Conservation (phyloP, 64 coral and sea anemone species). For the Stichodactyla helianthus region DNA sequence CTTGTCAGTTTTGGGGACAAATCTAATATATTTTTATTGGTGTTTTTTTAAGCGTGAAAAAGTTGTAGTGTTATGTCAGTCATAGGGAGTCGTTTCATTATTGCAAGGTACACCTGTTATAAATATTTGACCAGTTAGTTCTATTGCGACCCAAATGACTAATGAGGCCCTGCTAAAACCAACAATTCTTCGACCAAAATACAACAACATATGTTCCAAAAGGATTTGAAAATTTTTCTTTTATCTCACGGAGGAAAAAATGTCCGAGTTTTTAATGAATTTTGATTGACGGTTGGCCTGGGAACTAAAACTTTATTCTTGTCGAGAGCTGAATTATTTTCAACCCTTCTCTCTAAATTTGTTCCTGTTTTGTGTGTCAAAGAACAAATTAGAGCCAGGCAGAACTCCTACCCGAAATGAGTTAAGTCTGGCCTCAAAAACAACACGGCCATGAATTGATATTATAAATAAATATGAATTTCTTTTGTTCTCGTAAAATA, state of each 20-base stretch:
- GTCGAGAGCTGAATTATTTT: neutral
- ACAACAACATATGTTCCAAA: neutral
- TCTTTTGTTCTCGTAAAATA: slow-evolving; percentile 14
- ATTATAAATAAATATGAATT: neutral
- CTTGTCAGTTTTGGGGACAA: slow-evolving; percentile 8
- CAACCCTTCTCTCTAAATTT: neutral
- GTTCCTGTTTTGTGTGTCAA: neutral
- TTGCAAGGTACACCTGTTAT: slow-evolving; percentile 10
- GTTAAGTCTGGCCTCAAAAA: slow-evolving; percentile 2
- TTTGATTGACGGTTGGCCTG: slow-evolving; percentile 4
- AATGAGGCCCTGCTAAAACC: slow-evolving; percentile 6
- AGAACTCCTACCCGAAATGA: neutral
- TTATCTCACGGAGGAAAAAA: neutral
- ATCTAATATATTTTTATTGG: slow-evolving; percentile 35
- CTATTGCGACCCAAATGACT: slow-evolving; percentile 26
- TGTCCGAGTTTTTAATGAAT: neutral
- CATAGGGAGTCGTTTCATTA: slow-evolving; percentile 19
- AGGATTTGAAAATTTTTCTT: neutral
- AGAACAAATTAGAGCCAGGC: neutral
- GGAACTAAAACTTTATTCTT: neutral
- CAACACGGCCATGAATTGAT: neutral
- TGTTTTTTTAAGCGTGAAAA: slow-evolving; percentile 21
- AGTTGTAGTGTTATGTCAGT: slow-evolving; percentile 33
- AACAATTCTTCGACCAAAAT: neutral
- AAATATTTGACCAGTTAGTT: slow-evolving; percentile 26